Evolutionary conservation across 2,888 invertebrate genomes (phyloP).

Genomic region (Augochlorella aurata): DNA sequence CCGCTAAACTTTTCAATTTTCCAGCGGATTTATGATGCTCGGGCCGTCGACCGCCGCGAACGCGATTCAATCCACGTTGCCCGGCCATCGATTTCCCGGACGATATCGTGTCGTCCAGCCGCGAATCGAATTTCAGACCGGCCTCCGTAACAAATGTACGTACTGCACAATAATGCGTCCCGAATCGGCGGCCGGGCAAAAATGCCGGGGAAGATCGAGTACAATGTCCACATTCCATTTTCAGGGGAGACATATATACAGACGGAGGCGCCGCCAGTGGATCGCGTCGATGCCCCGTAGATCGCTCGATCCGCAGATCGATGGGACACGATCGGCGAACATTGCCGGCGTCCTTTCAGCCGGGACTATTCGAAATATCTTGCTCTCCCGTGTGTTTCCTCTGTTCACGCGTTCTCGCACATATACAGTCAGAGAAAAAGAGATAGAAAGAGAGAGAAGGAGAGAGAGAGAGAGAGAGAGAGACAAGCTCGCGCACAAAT

Average conservation of each 20-base stretch:
- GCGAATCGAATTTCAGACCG: constrained; percentile 50
- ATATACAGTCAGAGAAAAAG: not conserved
- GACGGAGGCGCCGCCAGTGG: not conserved
- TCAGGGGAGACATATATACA: constrained; percentile 21
- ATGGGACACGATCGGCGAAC: constrained; percentile 20
- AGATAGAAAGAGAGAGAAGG: not conserved
- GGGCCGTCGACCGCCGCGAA: constrained; percentile 17
- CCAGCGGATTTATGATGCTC: constrained; percentile 33
- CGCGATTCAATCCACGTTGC: constrained; percentile 34
- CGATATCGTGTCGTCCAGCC: constrained; percentile 45
- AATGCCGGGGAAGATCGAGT: constrained; percentile 60
- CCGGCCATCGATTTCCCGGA: constrained; percentile 41
- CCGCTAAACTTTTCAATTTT: constrained; percentile 45
- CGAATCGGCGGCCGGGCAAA: constrained; percentile 45
- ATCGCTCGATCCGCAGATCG: constrained; percentile 36
- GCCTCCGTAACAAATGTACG: constrained; percentile 61
- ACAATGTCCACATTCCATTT: constrained; percentile 60
- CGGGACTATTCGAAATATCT: constrained; percentile 29
- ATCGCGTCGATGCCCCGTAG: constrained; percentile 1
- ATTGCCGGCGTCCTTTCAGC: constrained; percentile 13
- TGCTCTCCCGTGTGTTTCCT: constrained; percentile 3
- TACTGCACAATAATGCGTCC: constrained; percentile 57
- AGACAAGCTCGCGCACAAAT: too few relatives aligned
- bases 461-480: not conserved
- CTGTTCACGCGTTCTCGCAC: constrained; percentile 20